These are phyloP conservation scores for Dilophus febrilis DNA, from an alignment of 2,888 invertebrate species.

Conservation along the genomic window DNA sequence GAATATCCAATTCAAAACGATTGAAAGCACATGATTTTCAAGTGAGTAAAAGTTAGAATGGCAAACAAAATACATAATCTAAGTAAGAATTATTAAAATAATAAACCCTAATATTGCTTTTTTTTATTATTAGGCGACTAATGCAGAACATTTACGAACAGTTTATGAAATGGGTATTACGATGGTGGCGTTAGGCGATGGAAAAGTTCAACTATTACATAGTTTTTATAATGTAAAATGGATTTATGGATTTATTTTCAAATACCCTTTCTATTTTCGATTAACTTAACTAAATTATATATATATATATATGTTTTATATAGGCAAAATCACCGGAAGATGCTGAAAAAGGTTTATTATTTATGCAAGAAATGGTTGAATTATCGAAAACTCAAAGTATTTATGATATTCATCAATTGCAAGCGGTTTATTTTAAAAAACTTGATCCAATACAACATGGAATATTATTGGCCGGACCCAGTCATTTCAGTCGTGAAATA, in stretches of 20 bases:
- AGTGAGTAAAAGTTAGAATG: slow-evolving; percentile 12
- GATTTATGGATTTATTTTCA: background rate
- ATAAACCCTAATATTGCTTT: slow-evolving; percentile 14
- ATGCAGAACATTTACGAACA: slow-evolving; percentile 72
- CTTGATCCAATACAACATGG: slow-evolving; percentile 12
- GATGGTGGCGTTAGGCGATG: slow-evolving; percentile 73
- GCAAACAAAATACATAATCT: slow-evolving; percentile 12
- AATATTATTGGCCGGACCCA: slow-evolving; percentile 62
- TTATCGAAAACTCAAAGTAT: slow-evolving; percentile 52
- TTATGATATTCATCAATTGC: slow-evolving; percentile 26
- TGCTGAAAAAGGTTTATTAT: slow-evolving; percentile 80
- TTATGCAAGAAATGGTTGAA: slow-evolving; percentile 96
- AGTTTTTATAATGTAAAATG: slow-evolving; percentile 63
- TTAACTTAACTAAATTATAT: slow-evolving; percentile 4
- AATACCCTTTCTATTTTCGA: background rate
- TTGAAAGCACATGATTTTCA: slow-evolving; percentile 56
- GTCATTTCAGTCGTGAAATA: slow-evolving; percentile 74
- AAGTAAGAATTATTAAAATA: background rate
- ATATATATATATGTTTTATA: slow-evolving; percentile 6
- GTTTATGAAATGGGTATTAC: slow-evolving; percentile 91
- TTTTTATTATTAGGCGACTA: slow-evolving; percentile 39
- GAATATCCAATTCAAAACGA: slow-evolving; percentile 38
- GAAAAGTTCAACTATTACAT: slow-evolving; percentile 82
- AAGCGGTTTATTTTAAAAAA: slow-evolving; percentile 16
- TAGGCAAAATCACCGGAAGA: slow-evolving; percentile 73